These are phyloP conservation scores for Sphyrna mokarran DNA, from an alignment of 2,113 vertebrate genomes.

Conservation along the genomic window DNA sequence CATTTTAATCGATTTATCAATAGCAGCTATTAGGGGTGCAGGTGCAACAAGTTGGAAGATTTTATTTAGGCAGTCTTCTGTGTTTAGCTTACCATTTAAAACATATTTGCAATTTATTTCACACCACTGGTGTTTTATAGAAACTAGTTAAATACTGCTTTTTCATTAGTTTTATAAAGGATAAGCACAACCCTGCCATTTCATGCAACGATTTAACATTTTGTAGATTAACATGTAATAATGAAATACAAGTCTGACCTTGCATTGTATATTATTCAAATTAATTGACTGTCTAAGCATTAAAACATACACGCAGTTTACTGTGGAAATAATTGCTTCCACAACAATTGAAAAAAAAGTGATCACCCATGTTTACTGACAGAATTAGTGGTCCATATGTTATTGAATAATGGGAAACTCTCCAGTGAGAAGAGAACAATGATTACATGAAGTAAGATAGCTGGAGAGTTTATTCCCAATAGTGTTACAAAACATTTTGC, in stretches of 20 bases:
- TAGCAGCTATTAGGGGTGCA: not conserved
- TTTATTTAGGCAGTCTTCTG: not conserved
- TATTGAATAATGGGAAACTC: constrained; percentile 61
- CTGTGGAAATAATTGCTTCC: constrained; percentile 63
- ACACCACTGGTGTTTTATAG: not conserved
- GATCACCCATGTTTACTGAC: constrained; percentile 63
- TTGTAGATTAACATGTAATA: not conserved
- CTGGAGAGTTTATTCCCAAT: constrained; percentile 61
- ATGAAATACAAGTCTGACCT: not conserved
- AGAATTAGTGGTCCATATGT: constrained; percentile 66
- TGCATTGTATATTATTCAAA: not conserved
- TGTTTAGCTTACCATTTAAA: not conserved
- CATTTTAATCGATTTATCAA: not conserved
- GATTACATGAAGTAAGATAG: constrained; percentile 69
- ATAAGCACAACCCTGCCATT: not conserved
- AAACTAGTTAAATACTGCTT: not conserved
- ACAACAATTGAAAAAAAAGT: constrained; percentile 63
- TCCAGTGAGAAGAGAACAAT: constrained; percentile 56
- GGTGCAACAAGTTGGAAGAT: not conserved
- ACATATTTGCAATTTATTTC: not conserved
- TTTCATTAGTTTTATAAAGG: not conserved
- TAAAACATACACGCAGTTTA: constrained; percentile 53
- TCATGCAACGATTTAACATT: too few relatives aligned
- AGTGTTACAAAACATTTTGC: constrained; percentile 53
- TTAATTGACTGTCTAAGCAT: not conserved